These are phyloP conservation scores for Montipora cactus DNA, from an alignment of 64 coral and sea anemone genomes.

Conservation along the genomic window DNA sequence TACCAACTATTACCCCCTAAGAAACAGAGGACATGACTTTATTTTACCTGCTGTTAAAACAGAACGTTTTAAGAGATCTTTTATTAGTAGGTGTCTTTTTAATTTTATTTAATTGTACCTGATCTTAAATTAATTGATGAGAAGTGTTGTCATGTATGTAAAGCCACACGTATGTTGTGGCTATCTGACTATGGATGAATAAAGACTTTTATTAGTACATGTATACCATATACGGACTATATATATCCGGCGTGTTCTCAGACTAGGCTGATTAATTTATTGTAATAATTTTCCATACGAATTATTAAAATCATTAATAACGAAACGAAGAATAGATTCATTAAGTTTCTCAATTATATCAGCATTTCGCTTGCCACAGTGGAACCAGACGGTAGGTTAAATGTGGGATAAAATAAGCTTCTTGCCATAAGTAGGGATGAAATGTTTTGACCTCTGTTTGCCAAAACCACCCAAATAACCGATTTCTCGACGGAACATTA, in stretches of 20 bases:
- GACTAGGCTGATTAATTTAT: slow-evolving; percentile 8
- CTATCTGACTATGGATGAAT: no score
- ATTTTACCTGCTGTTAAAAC: slow-evolving; percentile 61
- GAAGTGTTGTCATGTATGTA: no score
- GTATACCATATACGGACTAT: no score
- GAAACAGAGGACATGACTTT: slow-evolving; percentile 45
- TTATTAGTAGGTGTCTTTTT: slow-evolving; percentile 33
- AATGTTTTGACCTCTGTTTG: no score
- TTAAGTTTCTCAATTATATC: slow-evolving; percentile 26
- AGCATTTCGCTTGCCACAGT: slow-evolving; percentile 20
- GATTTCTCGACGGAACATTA: no score
- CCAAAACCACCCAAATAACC: no score
- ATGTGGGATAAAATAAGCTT: no score
- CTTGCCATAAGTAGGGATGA: no score
- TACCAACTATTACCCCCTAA: slow-evolving; percentile 2
- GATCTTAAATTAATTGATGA: not conserved
- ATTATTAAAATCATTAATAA: slow-evolving; percentile 24
- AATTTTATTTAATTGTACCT: slow-evolving; percentile 25
- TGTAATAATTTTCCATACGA: slow-evolving; percentile 19
- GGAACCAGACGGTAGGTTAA: slow-evolving; percentile 6
- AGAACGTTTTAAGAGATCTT: slow-evolving; percentile 43
- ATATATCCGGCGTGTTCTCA: slow-evolving; percentile 23
- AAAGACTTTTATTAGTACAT: no score
- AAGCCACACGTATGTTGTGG: no score
- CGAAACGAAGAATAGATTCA: not conserved